A percentile compares a stretch with the other conserved stretches of the same genome.
These are phyloP conservation scores for Sebastes paucispinis DNA, from an alignment of 2,797 vertebrate genomes.

Conservation along the genomic window DNA sequence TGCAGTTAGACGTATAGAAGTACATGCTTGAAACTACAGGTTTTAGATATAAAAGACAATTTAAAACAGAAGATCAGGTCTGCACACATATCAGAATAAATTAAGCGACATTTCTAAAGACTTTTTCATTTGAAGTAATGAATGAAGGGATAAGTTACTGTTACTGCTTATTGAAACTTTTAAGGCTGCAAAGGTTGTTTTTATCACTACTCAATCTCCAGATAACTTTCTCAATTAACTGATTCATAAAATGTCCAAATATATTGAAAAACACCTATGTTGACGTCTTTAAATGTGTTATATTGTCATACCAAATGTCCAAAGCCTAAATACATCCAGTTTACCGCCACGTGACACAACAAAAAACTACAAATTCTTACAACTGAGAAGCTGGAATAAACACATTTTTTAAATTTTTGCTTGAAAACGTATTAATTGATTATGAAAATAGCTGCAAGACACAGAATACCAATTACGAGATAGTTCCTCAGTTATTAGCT, in stretches of 20 bases:
- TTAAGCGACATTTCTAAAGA: neutral
- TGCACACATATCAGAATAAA: slow-evolving; percentile 1
- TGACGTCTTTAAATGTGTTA: neutral
- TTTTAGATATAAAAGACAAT: neutral
- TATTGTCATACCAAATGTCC: neutral
- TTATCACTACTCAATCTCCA: neutral
- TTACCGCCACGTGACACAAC: neutral
- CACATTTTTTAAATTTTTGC: neutral
- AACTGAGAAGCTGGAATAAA: neutral
- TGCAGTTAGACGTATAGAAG: neutral
- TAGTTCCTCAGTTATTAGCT: neutral
- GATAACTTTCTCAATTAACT: neutral
- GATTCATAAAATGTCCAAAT: neutral
- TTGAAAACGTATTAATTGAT: neutral
- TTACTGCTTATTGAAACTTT: neutral
- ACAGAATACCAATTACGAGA: neutral
- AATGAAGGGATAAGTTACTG: neutral
- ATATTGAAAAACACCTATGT: neutral
- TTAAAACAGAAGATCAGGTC: neutral
- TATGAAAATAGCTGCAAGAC: neutral
- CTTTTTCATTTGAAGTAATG: neutral
- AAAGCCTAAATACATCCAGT: neutral
- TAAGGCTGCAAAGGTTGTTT: neutral
- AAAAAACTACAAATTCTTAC: neutral
- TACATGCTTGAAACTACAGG: neutral